Evolutionary conservation across 2,888 invertebrate species (phyloP).

Genomic region (Drosophila aldrichi): DNA sequence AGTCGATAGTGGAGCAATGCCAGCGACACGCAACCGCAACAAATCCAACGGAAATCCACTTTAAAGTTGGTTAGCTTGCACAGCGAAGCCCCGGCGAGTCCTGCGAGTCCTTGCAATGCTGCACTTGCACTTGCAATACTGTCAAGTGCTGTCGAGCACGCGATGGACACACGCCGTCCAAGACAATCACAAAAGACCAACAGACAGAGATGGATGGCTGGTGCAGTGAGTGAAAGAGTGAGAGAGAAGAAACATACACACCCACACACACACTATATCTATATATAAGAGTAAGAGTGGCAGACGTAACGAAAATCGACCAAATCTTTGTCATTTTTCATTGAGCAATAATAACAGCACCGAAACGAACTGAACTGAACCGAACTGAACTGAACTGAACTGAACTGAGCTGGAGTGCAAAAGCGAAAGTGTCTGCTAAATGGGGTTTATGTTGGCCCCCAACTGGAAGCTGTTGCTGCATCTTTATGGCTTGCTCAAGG

Average conservation of each 20-base stretch:
- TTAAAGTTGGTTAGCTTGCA: constrained; percentile 67
- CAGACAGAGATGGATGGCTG: constrained; percentile 18
- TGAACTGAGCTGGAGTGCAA: too few species aligned
- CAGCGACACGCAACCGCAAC: constrained; percentile 78
- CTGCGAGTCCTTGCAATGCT: constrained; percentile 44
- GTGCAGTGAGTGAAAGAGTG: not conserved
- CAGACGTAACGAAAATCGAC: not conserved
- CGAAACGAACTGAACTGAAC: constrained; percentile 24
- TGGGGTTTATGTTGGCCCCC: constrained; percentile 43
- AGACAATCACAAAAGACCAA: constrained; percentile 64
- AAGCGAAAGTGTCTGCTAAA: constrained; percentile 58
- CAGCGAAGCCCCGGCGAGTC: constrained; percentile 1
- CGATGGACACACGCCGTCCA: constrained; percentile 66
- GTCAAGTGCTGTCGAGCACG: constrained; percentile 76
- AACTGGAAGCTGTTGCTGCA: constrained; percentile 13
- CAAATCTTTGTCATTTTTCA: constrained; percentile 59
- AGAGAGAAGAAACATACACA: not conserved
- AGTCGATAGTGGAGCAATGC: constrained; percentile 60
- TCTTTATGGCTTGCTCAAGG: constrained; percentile 53
- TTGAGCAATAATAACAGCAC: constrained; percentile 50
- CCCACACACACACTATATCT: not conserved
- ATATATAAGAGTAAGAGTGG: not conserved
- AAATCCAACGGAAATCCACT: constrained; percentile 82
- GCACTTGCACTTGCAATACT: constrained; percentile 68
- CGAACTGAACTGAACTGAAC: constrained; percentile 14